A percentile compares a stretch with the other conserved stretches of the same genome.
These are phyloP conservation scores for Plutella xylostella DNA, from an alignment of 2,888 invertebrate species.

Conservation along the genomic window DNA sequence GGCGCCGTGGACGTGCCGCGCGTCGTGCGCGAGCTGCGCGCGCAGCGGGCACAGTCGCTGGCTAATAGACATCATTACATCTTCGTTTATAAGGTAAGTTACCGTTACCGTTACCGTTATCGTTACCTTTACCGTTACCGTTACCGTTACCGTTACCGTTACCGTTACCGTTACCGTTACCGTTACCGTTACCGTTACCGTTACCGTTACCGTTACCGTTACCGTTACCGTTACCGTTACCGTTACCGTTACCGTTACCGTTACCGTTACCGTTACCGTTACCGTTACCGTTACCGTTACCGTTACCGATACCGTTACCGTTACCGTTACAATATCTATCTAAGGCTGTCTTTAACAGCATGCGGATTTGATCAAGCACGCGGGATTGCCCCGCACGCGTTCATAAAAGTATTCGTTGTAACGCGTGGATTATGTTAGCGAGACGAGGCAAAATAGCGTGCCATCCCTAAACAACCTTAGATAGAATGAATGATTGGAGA, in stretches of 20 bases:
- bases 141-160: neutral
- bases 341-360: too few relatives aligned
- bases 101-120: neutral
- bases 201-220: neutral
- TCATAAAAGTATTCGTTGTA: too few relatives aligned
- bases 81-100: slow-evolving; percentile 86
- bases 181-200: neutral
- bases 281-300: neutral
- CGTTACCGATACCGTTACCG: neutral
- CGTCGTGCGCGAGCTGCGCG: slow-evolving; percentile 84
- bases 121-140: neutral
- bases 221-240: neutral
- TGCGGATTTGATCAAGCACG: too few relatives aligned
- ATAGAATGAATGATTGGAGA: too few relatives aligned
- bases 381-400: too few relatives aligned
- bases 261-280: neutral
- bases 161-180: neutral
- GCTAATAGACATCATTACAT: slow-evolving; percentile 93
- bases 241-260: neutral
- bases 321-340: too few relatives aligned
- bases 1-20: slow-evolving; percentile 88
- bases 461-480: too few relatives aligned
- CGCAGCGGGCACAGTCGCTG: slow-evolving; percentile 90
- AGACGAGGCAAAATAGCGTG: too few relatives aligned
- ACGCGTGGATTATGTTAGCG: too few relatives aligned